These are phyloP conservation scores for Globia sparganii DNA, from an alignment of 2,888 invertebrate species.

Conservation along the genomic window DNA sequence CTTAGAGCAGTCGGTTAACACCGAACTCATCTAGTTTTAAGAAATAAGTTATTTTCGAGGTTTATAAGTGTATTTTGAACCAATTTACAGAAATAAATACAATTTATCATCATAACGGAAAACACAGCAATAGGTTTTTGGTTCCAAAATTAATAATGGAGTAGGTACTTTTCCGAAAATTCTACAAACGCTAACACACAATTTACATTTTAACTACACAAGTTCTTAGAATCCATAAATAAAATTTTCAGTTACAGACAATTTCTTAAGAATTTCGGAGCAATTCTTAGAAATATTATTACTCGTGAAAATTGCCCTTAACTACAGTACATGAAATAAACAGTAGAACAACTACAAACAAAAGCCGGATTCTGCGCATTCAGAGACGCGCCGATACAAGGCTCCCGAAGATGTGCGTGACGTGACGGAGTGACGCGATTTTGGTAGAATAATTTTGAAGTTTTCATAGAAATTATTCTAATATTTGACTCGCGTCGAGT, in stretches of 20 bases:
- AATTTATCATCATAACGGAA: background rate
- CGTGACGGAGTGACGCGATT: no score
- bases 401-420: background rate
- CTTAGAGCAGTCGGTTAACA: background rate
- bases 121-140: background rate
- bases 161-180: background rate
- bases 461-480: no score
- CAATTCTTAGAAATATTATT: constrained; percentile 6
- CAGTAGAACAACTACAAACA: constrained; percentile 5
- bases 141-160: background rate
- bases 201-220: background rate
- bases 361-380: background rate
- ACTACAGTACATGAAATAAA: background rate
- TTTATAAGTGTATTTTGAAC: background rate
- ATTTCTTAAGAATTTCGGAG: background rate
- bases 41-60: background rate
- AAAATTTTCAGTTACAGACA: no score
- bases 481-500: no score
- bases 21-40: background rate
- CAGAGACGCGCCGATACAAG: background rate
- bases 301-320: background rate
- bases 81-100: background rate
- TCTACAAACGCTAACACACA: background rate
- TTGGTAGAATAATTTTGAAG: no score
- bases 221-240: background rate